phyloP scores from a whole-genome alignment of 2,888 invertebrate genomes.

The Anarsia innoxiella region DNA sequence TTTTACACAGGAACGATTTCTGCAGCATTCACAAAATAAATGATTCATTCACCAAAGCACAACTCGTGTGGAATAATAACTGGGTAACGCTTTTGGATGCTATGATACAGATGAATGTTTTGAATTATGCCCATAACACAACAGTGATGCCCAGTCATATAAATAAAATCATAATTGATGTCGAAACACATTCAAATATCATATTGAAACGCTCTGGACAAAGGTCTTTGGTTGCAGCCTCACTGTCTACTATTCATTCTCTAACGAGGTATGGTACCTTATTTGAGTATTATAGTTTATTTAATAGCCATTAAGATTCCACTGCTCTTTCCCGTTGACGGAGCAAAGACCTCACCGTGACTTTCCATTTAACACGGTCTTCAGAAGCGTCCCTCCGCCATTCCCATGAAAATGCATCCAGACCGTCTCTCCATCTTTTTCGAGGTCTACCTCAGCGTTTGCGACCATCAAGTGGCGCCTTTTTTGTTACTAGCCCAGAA shows the following conservation, averaged over 20 bases:
- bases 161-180: slow-evolving; percentile 1
- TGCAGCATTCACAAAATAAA: slow-evolving; percentile 4
- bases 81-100: slow-evolving; percentile 10
- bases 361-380: too few species aligned
- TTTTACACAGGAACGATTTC: slow-evolving; percentile 11
- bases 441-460: too few species aligned
- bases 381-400: too few species aligned
- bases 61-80: slow-evolving; percentile 5
- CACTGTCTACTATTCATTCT: not conserved
- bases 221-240: not conserved
- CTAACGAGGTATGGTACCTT: not conserved
- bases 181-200: not conserved
- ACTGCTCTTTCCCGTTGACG: too few species aligned
- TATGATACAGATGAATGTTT: slow-evolving; percentile 3
- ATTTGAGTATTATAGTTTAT: not conserved
- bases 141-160: not conserved
- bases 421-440: too few species aligned
- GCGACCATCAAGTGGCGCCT: too few species aligned
- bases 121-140: not conserved
- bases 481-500: too few species aligned
- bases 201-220: not conserved
- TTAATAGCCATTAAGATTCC: not conserved
- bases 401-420: too few species aligned
- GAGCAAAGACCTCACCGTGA: too few species aligned
- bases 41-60: not conserved